Evolutionary conservation across 2,113 vertebrate genomes (phyloP).

Genomic region (Ploceus nigricollis): DNA sequence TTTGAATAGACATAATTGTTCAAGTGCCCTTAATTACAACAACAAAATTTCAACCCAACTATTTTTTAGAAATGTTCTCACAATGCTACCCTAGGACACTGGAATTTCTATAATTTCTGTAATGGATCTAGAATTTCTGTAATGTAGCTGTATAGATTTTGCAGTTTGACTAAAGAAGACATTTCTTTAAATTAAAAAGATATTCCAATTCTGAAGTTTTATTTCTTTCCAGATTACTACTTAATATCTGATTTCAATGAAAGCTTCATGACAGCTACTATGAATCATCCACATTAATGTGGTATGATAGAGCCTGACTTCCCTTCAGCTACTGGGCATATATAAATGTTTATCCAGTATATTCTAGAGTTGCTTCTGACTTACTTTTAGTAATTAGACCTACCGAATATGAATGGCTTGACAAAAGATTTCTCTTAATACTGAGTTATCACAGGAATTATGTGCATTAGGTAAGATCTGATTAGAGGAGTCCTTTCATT

Average conservation of each 20-base stretch:
- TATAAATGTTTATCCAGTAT: neutral
- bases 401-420: neutral
- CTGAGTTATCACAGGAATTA: neutral
- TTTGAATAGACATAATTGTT: neutral
- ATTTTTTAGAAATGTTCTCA: neutral
- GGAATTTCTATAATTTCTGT: neutral
- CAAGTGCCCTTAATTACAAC: neutral
- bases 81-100: neutral
- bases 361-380: neutral
- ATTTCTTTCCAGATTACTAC: neutral
- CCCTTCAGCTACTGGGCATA: neutral
- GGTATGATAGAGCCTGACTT: neutral
- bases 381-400: neutral
- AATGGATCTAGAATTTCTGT: neutral
- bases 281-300: neutral
- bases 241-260: neutral
- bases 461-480: neutral
- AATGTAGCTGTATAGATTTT: neutral
- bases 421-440: neutral
- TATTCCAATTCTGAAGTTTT: neutral
- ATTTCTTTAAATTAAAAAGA: neutral
- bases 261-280: neutral
- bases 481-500: neutral
- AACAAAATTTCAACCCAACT: neutral
- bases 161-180: neutral